Evolutionary conservation across 2,888 invertebrate genomes (phyloP).

Genomic region (Tetheella fluctuosa): DNA sequence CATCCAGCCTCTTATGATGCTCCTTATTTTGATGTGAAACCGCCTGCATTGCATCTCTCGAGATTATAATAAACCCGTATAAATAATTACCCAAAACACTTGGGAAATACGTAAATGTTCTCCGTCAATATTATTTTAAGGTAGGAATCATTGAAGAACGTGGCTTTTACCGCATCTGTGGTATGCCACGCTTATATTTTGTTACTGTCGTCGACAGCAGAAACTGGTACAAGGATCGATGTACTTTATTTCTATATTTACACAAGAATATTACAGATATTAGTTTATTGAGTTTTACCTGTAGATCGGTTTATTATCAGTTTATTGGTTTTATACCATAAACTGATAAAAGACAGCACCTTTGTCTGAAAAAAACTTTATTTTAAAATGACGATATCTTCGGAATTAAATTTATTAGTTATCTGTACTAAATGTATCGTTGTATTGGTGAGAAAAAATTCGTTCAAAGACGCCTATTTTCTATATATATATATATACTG

Average conservation of each 20-base stretch:
- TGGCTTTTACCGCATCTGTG: not conserved
- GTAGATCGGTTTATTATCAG: too few species aligned
- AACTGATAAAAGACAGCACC: too few species aligned
- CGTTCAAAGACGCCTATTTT: too few species aligned
- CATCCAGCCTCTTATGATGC: conserved; percentile 1
- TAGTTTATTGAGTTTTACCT: too few species aligned
- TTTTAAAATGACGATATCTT: too few species aligned
- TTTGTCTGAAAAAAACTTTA: too few species aligned
- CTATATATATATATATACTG: too few species aligned
- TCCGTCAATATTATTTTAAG: conserved; percentile 2
- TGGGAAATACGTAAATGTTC: not conserved
- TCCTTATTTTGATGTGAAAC: not conserved
- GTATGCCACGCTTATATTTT: not conserved
- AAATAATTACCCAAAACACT: conserved; percentile 3
- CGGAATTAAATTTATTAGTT: too few species aligned
- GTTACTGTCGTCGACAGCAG: not conserved
- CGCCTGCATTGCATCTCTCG: not conserved
- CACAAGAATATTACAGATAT: too few species aligned
- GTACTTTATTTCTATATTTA: not conserved
- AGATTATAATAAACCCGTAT: conserved; percentile 7
- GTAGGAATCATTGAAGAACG: not conserved
- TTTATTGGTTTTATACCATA: too few species aligned
- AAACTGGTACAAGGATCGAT: not conserved
- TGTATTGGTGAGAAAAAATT: too few species aligned
- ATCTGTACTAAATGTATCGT: too few species aligned